Conservation (phyloP, 2,888 invertebrate species). For the Bibio marci region DNA sequence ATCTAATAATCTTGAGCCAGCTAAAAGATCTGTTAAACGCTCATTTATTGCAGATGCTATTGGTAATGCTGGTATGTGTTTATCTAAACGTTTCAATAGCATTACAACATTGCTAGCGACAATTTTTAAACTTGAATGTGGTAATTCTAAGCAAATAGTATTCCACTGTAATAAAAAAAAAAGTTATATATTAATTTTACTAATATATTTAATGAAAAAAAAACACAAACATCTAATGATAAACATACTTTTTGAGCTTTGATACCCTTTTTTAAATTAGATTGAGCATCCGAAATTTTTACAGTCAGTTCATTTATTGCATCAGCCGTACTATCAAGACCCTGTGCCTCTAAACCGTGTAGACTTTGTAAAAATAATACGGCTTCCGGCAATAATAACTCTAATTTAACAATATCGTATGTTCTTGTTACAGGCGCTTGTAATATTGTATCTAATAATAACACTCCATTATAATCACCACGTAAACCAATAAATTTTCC, state of each 20-base stretch:
- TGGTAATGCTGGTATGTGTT: slow-evolving; percentile 69
- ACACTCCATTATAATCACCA: slow-evolving; percentile 79
- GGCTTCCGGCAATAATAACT: slow-evolving; percentile 77
- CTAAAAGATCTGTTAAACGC: slow-evolving; percentile 60
- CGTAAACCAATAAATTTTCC: slow-evolving; percentile 66
- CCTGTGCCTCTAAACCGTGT: slow-evolving; percentile 51
- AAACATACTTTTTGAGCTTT: slow-evolving; percentile 86
- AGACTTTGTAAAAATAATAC: slow-evolving; percentile 68
- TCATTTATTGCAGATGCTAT: slow-evolving; percentile 82
- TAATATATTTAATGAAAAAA: slow-evolving; percentile 5
- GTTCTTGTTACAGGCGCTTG: slow-evolving; percentile 63
- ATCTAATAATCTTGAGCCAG: slow-evolving; percentile 26
- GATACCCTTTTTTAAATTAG: slow-evolving; percentile 63
- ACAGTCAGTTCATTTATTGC: slow-evolving; percentile 61
- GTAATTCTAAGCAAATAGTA: slow-evolving; percentile 67
- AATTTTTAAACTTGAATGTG: slow-evolving; percentile 59
- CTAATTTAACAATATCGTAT: slow-evolving; percentile 65
- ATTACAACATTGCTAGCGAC: slow-evolving; percentile 65
- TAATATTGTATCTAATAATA: slow-evolving; percentile 73
- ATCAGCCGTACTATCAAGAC: slow-evolving; percentile 59
- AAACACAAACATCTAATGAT: slow-evolving; percentile 14
- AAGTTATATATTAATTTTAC: too few species aligned
- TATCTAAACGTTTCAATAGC: slow-evolving; percentile 65
- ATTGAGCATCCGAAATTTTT: slow-evolving; percentile 53
- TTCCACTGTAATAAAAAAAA: slow-evolving; percentile 55